Evolutionary conservation across 2,888 invertebrate species (phyloP).

Genomic region (Dryococelus australis): DNA sequence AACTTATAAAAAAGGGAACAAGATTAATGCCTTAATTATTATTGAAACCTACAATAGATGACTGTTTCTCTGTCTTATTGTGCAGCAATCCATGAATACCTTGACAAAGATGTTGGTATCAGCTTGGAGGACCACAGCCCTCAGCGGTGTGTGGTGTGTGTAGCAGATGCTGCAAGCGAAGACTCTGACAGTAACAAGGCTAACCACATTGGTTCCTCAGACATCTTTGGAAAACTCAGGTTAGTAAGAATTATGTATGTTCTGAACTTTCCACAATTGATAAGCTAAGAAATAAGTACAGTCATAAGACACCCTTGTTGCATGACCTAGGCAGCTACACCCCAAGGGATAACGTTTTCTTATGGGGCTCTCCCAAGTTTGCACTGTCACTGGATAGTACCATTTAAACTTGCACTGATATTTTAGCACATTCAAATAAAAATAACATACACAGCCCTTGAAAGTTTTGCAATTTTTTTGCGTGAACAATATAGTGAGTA

Average conservation of each 20-base stretch:
- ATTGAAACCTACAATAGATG: too few species aligned
- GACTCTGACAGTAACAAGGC: constrained; percentile 46
- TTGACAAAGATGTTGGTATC: constrained; percentile 80
- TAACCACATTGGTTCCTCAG: constrained; percentile 54
- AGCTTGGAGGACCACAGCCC: constrained; percentile 87
- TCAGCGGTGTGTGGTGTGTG: constrained; percentile 82
- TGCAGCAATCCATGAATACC: constrained; percentile 78
- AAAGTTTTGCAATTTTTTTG: too few species aligned
- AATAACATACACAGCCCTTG: too few species aligned
- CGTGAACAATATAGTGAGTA: too few species aligned
- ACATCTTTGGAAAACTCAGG: constrained; percentile 81
- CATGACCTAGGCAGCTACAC: too few species aligned
- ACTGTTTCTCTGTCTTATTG: constrained; percentile 16
- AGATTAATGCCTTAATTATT: too few species aligned
- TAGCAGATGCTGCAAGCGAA: constrained; percentile 59
- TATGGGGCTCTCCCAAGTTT: too few species aligned
- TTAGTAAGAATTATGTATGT: constrained; percentile 24
- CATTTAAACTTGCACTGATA: too few species aligned
- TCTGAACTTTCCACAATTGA: neutral
- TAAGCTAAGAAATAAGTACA: neutral
- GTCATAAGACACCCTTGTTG: neutral
- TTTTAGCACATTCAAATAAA: too few species aligned
- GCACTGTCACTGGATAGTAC: too few species aligned
- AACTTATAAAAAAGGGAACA: too few species aligned
- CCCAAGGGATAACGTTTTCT: too few species aligned